These are phyloP conservation scores for Oxygymnocypris stewartii DNA, from an alignment of 2,113 vertebrate species.

Conservation along the genomic window DNA sequence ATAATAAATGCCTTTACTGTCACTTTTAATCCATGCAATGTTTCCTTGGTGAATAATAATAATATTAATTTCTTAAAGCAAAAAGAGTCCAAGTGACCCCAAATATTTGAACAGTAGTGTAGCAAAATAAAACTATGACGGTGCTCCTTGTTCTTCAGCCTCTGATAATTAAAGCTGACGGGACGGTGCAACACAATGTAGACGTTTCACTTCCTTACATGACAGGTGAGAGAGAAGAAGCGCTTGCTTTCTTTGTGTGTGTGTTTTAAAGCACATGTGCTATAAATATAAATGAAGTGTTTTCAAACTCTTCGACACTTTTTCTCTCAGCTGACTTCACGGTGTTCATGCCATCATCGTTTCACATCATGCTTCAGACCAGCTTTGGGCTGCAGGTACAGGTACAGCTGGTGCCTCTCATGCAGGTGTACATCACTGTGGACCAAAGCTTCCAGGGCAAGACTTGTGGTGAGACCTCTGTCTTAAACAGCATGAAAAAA, in stretches of 20 bases:
- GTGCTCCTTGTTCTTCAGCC: slow-evolving; percentile 58
- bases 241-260: neutral
- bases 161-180: slow-evolving; percentile 81
- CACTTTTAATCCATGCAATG: too few relatives aligned
- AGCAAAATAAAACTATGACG: neutral
- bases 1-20: too few relatives aligned
- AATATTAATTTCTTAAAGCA: too few relatives aligned
- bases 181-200: slow-evolving; percentile 82
- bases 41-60: too few relatives aligned
- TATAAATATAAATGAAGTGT: too few relatives aligned
- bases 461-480: slow-evolving; percentile 78
- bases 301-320: neutral
- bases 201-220: slow-evolving; percentile 81
- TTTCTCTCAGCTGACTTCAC: slow-evolving; percentile 81
- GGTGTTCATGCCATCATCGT: slow-evolving; percentile 82
- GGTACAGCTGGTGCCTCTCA: slow-evolving; percentile 82
- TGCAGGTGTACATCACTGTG: slow-evolving; percentile 86
- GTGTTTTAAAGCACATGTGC: neutral
- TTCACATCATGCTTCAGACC: slow-evolving; percentile 81
- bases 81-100: too few relatives aligned
- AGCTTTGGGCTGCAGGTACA: slow-evolving; percentile 82
- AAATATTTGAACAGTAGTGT: too few relatives aligned
- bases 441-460: slow-evolving; percentile 74
- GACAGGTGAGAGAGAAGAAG: slow-evolving; percentile 74
- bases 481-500: too few relatives aligned